These are phyloP conservation scores for Anas georgica DNA, from an alignment of 2,797 vertebrate genomes.

Conservation along the genomic window DNA sequence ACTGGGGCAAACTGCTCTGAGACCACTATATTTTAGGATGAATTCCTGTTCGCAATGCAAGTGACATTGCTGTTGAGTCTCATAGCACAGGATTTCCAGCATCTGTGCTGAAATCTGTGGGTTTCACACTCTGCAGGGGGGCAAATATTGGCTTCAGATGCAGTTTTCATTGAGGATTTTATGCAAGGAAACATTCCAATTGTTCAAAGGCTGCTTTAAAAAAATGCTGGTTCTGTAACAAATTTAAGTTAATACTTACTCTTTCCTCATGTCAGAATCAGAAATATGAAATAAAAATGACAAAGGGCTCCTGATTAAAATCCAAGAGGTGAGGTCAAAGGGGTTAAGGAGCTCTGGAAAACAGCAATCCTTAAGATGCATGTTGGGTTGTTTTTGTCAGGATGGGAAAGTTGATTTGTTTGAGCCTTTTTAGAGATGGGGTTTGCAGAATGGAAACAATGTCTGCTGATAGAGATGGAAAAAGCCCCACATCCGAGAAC, in stretches of 20 bases:
- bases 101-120: conserved; percentile 55
- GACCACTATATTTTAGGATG: not conserved
- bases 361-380: not conserved
- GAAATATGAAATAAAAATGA: not conserved
- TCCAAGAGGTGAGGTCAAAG: not conserved
- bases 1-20: not conserved
- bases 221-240: not conserved
- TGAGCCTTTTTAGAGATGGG: not conserved
- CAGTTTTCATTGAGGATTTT: conserved; percentile 49
- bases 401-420: not conserved
- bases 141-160: not conserved
- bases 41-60: not conserved
- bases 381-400: not conserved
- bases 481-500: not conserved
- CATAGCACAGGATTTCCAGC: not conserved
- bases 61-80: not conserved
- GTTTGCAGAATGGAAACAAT: not conserved
- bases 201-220: conserved; percentile 9
- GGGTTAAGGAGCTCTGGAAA: conserved; percentile 24
- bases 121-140: conserved; percentile 46
- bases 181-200: conserved; percentile 21
- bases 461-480: not conserved
- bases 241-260: not conserved
- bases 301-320: not conserved
- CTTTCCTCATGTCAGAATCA: not conserved